Percentiles rank a stretch among this genome's conserved stretches.
phyloP scores from a whole-genome alignment of 2,797 vertebrate genomes.

The Lophius americanus region DNA sequence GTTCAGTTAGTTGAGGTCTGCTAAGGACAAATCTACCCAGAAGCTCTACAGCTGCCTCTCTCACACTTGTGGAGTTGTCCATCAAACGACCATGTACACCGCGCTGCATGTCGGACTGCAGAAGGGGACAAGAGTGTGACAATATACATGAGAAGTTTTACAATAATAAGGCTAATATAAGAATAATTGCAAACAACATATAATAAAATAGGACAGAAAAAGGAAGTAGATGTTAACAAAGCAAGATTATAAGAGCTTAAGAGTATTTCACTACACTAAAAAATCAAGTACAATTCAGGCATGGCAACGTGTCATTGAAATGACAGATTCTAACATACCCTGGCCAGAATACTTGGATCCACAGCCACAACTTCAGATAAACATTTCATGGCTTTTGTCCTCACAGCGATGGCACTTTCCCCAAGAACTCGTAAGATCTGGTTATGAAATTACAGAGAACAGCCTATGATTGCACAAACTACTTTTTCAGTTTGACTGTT shows the following conservation, averaged over 20 bases:
- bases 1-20: conserved; percentile 96
- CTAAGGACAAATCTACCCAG: conserved; percentile 94
- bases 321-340: conserved; percentile 80
- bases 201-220: too few relatives aligned
- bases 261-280: not conserved
- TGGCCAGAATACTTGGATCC: conserved; percentile 96
- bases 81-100: conserved; percentile 96
- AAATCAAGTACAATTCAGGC: not conserved
- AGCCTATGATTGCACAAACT: not conserved
- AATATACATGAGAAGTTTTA: not conserved
- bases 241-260: not conserved
- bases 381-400: conserved; percentile 99
- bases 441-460: not conserved
- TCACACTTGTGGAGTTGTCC: conserved; percentile 97
- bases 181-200: not conserved
- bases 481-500: not conserved
- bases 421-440: conserved; percentile 97
- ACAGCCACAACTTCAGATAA: conserved; percentile 98
- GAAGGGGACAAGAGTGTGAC: conserved; percentile 14
- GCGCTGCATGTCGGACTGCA: conserved; percentile 95
- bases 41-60: conserved; percentile 96
- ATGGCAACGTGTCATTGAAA: not conserved
- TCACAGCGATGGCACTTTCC: conserved; percentile 97
- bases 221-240: not conserved
- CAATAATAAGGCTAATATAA: not conserved